Percentiles rank a stretch among this genome's conserved stretches.
Conservation (phyloP, 2,113 vertebrate species). For the Hymenochirus boettgeri region DNA sequence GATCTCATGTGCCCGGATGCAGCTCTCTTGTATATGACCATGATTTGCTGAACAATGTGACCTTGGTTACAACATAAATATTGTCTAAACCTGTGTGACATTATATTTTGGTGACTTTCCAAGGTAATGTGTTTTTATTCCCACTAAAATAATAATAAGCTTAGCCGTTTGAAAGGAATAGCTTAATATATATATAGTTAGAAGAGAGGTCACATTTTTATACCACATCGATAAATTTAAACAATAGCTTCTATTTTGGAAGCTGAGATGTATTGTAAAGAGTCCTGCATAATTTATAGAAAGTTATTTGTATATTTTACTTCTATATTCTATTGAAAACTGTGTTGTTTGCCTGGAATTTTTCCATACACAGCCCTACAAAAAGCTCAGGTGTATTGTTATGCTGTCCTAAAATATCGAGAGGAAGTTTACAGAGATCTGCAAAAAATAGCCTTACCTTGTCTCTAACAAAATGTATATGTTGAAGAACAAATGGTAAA, state of each 20-base stretch:
- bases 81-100: constrained; percentile 21
- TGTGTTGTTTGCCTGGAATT: too few relatives aligned
- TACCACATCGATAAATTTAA: neutral
- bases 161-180: too few relatives aligned
- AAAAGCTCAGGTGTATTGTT: too few relatives aligned
- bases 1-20: constrained; percentile 37
- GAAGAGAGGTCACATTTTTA: neutral
- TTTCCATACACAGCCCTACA: too few relatives aligned
- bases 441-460: constrained; percentile 31
- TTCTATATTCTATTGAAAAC: too few relatives aligned
- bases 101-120: constrained; percentile 4
- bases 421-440: neutral
- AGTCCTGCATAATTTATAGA: too few relatives aligned
- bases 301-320: too few relatives aligned
- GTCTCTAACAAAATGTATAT: constrained; percentile 23
- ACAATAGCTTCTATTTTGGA: neutral
- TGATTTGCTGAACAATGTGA: constrained; percentile 22
- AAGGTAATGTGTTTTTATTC: neutral
- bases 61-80: constrained; percentile 32
- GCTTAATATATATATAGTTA: too few relatives aligned
- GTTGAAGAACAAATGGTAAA: constrained; percentile 47
- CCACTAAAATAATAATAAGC: neutral
- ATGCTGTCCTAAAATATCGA: too few relatives aligned
- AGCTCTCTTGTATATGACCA: constrained; percentile 26
- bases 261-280: too few relatives aligned